Evolutionary conservation across 2,113 vertebrate genomes (phyloP), one percentile per base, ranked within the genome.

Genomic region (Peromyscus maniculatus): DNA sequence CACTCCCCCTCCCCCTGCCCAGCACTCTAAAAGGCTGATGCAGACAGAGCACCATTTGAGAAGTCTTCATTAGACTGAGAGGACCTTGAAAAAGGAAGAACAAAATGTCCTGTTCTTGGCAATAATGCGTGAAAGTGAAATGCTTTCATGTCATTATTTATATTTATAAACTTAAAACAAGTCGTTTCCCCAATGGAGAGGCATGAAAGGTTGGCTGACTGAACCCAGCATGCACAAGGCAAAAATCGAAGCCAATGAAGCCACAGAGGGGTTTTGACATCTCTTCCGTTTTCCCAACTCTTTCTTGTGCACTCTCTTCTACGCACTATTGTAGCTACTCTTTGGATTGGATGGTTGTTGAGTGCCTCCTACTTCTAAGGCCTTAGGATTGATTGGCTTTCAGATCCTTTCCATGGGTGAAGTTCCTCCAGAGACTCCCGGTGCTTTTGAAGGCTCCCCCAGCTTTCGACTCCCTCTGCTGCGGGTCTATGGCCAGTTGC

Each of bases 91-190:
- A 92, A 96, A n/a, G n/a, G 49, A 92, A 72, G 91, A 79, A 69
- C 79, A 94, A 89, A 94, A 93, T 89, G 77, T 94, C 72, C 94
- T 96, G 71, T 78, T 96, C 86, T 93, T 89, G 52, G 87, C 57
- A 88, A 49, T 79, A 88, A 82, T 86, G 57, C 43, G 82, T 31
- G 43, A 88, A 4, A 80, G 39, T 33, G 19, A 90, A 94, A 96
- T n/a, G 80, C 69, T 96, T 96, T 96, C 87, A 87, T 92, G 52
- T 69, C 75, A 77, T 67, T 96, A 43, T 90, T 96, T 93, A 87
- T 84, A 91, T 90, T 96, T 77, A 62, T 82, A 82, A 82, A 66
- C 80, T 77, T 97, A 90, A 96, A 97, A 91, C 75, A 96, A 96
- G 92, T 52, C 39, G 12, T 90, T 49, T 92, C 52, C 77, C 59